Evolutionary conservation across 2,888 invertebrate species (phyloP).

Genomic region (Perizoma affinitatum): DNA sequence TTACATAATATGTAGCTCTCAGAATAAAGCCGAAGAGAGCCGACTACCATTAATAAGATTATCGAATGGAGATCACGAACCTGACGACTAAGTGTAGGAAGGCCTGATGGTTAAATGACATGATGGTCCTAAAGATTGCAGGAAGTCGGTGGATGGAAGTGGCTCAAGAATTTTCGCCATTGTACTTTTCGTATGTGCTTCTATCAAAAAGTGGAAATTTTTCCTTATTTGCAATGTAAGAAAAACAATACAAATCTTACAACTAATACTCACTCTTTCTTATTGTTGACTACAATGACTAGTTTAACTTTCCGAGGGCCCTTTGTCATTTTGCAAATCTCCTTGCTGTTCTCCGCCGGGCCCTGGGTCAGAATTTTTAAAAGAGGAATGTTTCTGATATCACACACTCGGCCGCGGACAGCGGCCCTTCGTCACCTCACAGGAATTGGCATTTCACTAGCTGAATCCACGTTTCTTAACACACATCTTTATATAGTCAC

Average conservation of each 20-base stretch:
- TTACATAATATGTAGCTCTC: no score
- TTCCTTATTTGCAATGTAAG: not conserved
- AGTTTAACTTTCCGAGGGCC: constrained; percentile 84
- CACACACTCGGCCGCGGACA: constrained; percentile 64
- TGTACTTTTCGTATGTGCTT: no score
- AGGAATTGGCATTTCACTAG: constrained; percentile 58
- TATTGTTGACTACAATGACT: constrained; percentile 85
- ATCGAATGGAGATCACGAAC: no score
- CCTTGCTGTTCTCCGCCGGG: constrained; percentile 74
- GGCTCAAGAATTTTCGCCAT: no score
- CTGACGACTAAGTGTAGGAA: no score
- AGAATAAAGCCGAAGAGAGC: no score
- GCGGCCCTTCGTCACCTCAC: constrained; percentile 71
- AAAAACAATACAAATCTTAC: constrained; percentile 19
- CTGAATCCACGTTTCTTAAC: constrained; percentile 53
- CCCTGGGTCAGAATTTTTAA: constrained; percentile 80
- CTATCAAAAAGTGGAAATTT: no score
- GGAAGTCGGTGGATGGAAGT: no score
- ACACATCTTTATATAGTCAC: constrained; percentile 51
- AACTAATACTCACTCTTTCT: constrained; percentile 79
- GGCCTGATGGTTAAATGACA: no score
- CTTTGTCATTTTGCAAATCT: constrained; percentile 83
- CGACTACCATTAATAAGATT: no score
- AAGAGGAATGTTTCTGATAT: constrained; percentile 77
- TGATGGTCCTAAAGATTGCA: no score